Percentiles rank a stretch among this genome's conserved stretches.
Conservation (phyloP, 2,113 vertebrate genomes). For the Perccottus glenii region DNA sequence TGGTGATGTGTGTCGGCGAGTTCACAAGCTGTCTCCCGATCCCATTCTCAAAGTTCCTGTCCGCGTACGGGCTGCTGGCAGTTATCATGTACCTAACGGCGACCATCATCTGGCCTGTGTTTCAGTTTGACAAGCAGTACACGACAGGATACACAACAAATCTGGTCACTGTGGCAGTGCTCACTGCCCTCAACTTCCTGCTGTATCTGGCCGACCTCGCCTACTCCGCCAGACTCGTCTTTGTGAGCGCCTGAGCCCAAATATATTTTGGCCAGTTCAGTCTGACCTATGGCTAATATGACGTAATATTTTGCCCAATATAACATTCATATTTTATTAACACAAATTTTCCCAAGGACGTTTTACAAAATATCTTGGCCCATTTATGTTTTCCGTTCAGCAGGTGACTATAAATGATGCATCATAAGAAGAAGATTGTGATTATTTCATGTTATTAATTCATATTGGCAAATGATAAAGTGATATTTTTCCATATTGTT, state of each 20-base stretch:
- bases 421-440: too few relatives aligned
- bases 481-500: too few relatives aligned
- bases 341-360: too few relatives aligned
- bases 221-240: conserved; percentile 80
- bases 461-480: too few relatives aligned
- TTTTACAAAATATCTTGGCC: too few relatives aligned
- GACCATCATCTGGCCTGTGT: conserved; percentile 85
- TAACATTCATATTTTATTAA: too few relatives aligned
- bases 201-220: conserved; percentile 84
- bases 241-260: conserved; percentile 72
- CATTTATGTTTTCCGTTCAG: too few relatives aligned
- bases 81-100: conserved; percentile 80
- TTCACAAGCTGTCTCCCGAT: conserved; percentile 84
- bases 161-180: conserved; percentile 70
- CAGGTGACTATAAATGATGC: too few relatives aligned
- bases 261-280: background rate
- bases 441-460: too few relatives aligned
- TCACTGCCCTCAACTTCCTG: conserved; percentile 86
- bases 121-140: conserved; percentile 70
- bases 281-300: too few relatives aligned
- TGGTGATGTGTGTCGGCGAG: conserved; percentile 83
- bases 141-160: rapidly evolving
- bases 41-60: conserved; percentile 85
- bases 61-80: conserved; percentile 78
- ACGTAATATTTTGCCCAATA: too few relatives aligned